Percentiles rank a stretch among this genome's conserved stretches.
These are phyloP conservation scores for Conus ventricosus DNA, from an alignment of 1,140 invertebrate species.

Conservation along the genomic window DNA sequence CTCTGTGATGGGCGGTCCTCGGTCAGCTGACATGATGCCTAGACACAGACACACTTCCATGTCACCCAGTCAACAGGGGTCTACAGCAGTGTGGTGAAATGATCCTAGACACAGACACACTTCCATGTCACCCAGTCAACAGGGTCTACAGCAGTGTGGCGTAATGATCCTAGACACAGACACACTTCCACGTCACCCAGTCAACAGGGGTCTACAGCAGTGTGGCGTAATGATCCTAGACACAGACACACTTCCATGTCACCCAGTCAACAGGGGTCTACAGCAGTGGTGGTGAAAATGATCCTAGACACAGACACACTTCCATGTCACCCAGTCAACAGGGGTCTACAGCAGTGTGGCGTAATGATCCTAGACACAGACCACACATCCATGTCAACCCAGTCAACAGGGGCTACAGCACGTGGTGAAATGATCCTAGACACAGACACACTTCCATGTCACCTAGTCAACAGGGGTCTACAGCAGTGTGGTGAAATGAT, in stretches of 20 bases:
- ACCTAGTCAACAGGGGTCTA: not conserved
- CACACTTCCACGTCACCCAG: too few species aligned
- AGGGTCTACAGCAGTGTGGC: too few species aligned
- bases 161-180: too few species aligned
- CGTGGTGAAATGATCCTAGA: too few species aligned
- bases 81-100: too few species aligned
- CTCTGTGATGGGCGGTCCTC: constrained; percentile 63
- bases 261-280: not conserved
- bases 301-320: constrained; percentile 51
- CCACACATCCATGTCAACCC: too few species aligned
- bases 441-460: constrained; percentile 26
- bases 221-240: constrained; percentile 40
- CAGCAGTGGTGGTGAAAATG: too few species aligned
- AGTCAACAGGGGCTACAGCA: too few species aligned
- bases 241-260: constrained; percentile 31
- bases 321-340: not conserved
- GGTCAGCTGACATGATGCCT: constrained; percentile 63
- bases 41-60: constrained; percentile 37
- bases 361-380: too few species aligned
- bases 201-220: too few species aligned
- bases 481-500: too few species aligned
- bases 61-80: not conserved
- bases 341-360: too few species aligned
- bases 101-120: constrained; percentile 5
- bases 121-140: not conserved